Conservation (phyloP, 2,888 invertebrate species). For the Holacanthella duospinosa region DNA sequence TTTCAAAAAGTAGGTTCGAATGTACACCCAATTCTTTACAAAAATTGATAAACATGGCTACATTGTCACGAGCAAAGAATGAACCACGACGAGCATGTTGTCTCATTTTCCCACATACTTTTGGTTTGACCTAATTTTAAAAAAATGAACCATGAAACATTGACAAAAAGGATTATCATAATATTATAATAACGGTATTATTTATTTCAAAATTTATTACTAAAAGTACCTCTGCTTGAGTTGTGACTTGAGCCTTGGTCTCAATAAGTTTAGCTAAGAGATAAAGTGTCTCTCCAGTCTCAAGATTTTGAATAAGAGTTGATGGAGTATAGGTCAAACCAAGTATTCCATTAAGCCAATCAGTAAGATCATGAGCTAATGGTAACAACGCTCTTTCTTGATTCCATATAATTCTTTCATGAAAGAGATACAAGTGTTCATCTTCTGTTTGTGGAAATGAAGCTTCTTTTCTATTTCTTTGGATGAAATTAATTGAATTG, state of each 20-base stretch:
- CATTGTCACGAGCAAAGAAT: conserved; percentile 80
- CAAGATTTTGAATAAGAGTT: conserved; percentile 68
- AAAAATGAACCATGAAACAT: too few species aligned
- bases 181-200: too few species aligned
- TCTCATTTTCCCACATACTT: conserved; percentile 65
- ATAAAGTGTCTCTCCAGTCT: conserved; percentile 73
- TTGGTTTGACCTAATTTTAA: conserved; percentile 55
- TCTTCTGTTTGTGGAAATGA: conserved; percentile 37
- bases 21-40: conserved; percentile 74
- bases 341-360: conserved; percentile 34
- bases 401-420: conserved; percentile 36
- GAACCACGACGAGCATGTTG: conserved; percentile 71
- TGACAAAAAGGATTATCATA: not conserved
- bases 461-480: conserved; percentile 33
- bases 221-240: conserved; percentile 46
- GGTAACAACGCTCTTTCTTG: conserved; percentile 35
- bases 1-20: conserved; percentile 77
- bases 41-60: conserved; percentile 78
- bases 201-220: too few species aligned
- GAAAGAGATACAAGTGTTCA: conserved; percentile 33
- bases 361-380: conserved; percentile 34
- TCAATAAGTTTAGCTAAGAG: conserved; percentile 69
- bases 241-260: conserved; percentile 57
- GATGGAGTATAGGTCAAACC: conserved; percentile 44
- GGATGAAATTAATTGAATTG: conserved; percentile 15